Base-by-base conservation (phyloP, 2,113 vertebrate genomes). In the Pedetes capensis region DNA sequence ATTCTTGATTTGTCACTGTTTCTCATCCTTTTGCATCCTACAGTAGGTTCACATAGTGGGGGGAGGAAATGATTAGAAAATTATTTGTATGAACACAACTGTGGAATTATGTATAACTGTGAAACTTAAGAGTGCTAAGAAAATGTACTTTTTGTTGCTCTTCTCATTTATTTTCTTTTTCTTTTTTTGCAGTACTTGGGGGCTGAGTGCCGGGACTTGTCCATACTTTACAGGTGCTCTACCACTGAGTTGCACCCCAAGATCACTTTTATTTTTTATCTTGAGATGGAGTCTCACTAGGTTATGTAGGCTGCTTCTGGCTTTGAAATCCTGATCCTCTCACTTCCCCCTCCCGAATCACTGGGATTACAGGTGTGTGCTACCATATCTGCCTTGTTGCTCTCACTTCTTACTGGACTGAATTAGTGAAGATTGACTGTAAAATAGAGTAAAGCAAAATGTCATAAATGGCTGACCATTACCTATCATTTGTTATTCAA, bases 401-500 rank as follows among this genome's bases (percentile, higher is more conserved):
- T 78, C 53, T 89, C 39, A 42, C 89, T 93, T 94, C 69, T 86
- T 27, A 47, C 13, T 47, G 25, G n/a, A 69, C 17, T 63, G 75
- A 5, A 29, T 79, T 32, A 49, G n/a, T 71, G 14, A 94, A 39
- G 63, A 68, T 8, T 92, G 29, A 5, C 59, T 92, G 20, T 42
- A 80, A 96, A 95, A 47, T 10, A 55, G 37, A 82, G 32, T 55
- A 39, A 84, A 75, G 66, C 27, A 66, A 96, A 91, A 91, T 74
- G 34, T 53, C 27, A 39, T 53, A 80, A 55, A 69, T 17, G 7
- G 11, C 37, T 59, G 27, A 80, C 71, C 37, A 47, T 66, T 82
- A 71, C 13, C 37, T 63, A 27, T 87, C 64, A 20, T 34, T 78
- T 85, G 34, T n/a, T 93, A 34, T 83, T 80, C 81, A 32, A 49